Conservation (phyloP, 37 sponge, comb jelly and placozoan species). For the Ianthella basta region DNA sequence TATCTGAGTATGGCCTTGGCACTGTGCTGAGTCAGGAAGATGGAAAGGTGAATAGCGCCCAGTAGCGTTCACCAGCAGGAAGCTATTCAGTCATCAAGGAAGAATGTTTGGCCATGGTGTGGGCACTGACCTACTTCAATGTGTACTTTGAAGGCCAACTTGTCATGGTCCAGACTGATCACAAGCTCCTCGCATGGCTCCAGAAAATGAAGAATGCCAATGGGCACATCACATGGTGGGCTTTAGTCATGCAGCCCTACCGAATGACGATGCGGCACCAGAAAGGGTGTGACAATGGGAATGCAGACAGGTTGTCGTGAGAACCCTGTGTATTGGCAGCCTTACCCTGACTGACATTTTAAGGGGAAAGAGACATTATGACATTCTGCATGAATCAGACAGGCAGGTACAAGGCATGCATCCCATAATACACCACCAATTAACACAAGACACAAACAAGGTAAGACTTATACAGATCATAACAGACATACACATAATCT, state of each 20-base stretch:
- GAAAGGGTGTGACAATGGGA: neutral
- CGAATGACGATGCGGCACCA: neutral
- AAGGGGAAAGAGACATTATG: neutral
- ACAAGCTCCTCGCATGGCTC: slow-evolving; percentile 12
- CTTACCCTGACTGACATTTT: neutral
- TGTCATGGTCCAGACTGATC: slow-evolving; percentile 33
- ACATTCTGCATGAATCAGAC: neutral
- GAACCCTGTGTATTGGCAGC: neutral
- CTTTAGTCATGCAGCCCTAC: neutral
- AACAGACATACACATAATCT: too few relatives aligned
- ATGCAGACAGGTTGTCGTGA: neutral
- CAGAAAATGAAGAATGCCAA: slow-evolving; percentile 24
- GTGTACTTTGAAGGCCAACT: neutral
- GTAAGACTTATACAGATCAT: too few relatives aligned
- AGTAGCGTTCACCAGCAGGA: slow-evolving; percentile 35
- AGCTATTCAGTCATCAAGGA: slow-evolving; percentile 24
- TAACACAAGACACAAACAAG: too few relatives aligned
- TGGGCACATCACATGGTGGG: neutral
- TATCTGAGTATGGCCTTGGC: slow-evolving; percentile 52
- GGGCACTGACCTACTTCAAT: neutral
- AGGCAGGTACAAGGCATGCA: too few relatives aligned
- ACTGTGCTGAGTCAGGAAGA: slow-evolving; percentile 48
- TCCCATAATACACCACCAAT: too few relatives aligned
- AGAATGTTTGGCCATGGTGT: slow-evolving; percentile 38
- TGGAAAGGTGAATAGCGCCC: slow-evolving; percentile 19